Conservation (phyloP, 2,797 vertebrate species). For the Synaphobranchus kaupii region DNA sequence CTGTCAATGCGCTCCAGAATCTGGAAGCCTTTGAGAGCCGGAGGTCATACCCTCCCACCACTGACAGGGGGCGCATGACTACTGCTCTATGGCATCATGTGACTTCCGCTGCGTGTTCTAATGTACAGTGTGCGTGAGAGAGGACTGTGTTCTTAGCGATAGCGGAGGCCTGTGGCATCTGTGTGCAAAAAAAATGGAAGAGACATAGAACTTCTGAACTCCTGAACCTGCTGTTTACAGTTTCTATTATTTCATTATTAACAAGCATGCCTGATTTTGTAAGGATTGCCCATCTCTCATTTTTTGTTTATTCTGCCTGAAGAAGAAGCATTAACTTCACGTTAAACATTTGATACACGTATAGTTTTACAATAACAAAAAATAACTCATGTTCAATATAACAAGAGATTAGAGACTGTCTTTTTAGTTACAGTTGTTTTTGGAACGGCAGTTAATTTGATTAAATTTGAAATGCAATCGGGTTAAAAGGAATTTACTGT, state of each 20-base stretch:
- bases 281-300: not conserved
- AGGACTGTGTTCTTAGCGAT: not conserved
- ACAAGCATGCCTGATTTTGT: not conserved
- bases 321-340: not conserved
- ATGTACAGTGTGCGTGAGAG: not conserved
- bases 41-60: not conserved
- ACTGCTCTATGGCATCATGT: not conserved
- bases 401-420: not conserved
- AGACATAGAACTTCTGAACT: not conserved
- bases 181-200: not conserved
- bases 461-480: not conserved
- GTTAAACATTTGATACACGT: not conserved
- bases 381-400: not conserved
- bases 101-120: not conserved
- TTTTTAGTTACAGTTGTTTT: not conserved
- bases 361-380: not conserved
- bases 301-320: not conserved
- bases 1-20: not conserved
- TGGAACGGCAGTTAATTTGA: not conserved
- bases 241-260: not conserved
- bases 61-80: not conserved
- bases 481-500: not conserved
- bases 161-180: not conserved
- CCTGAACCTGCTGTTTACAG: not conserved
- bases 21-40: not conserved